These are phyloP conservation scores for Lamellibrachia columna DNA, from an alignment of 2,888 invertebrate species.

Conservation along the genomic window DNA sequence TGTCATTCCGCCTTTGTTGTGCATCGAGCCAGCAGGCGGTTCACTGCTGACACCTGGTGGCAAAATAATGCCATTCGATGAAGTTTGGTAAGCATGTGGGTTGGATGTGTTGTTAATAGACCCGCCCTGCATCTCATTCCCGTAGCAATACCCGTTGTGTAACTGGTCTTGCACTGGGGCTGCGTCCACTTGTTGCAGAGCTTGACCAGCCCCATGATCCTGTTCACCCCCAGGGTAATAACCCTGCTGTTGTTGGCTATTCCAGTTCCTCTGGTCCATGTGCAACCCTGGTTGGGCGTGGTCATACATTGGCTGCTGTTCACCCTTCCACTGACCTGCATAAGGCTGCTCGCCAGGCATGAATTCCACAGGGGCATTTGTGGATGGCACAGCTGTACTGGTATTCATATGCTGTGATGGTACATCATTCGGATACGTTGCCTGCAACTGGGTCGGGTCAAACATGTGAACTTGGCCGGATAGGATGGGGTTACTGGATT, in stretches of 20 bases:
- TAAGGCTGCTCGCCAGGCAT: neutral
- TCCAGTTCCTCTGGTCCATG: neutral
- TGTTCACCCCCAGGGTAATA: conserved; percentile 5
- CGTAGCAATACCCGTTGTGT: neutral
- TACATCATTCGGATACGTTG: neutral
- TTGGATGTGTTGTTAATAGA: neutral
- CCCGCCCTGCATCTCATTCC: neutral
- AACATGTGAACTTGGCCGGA: neutral
- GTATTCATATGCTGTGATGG: neutral
- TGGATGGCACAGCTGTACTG: neutral
- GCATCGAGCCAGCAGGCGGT: neutral
- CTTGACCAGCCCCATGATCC: neutral
- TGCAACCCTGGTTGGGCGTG: neutral
- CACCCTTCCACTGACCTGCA: neutral
- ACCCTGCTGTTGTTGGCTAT: neutral
- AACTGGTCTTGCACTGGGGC: neutral
- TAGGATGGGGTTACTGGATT: neutral
- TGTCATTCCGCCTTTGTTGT: neutral
- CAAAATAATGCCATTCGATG: neutral
- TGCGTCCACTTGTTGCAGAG: neutral
- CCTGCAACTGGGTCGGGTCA: neutral
- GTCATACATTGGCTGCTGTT: neutral
- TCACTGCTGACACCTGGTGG: neutral
- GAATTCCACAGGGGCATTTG: neutral
- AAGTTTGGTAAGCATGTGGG: neutral